Percentiles rank a stretch among this genome's conserved stretches.
Conservation (phyloP, 1,140 invertebrate species). For the Macrobrachium nipponense region DNA sequence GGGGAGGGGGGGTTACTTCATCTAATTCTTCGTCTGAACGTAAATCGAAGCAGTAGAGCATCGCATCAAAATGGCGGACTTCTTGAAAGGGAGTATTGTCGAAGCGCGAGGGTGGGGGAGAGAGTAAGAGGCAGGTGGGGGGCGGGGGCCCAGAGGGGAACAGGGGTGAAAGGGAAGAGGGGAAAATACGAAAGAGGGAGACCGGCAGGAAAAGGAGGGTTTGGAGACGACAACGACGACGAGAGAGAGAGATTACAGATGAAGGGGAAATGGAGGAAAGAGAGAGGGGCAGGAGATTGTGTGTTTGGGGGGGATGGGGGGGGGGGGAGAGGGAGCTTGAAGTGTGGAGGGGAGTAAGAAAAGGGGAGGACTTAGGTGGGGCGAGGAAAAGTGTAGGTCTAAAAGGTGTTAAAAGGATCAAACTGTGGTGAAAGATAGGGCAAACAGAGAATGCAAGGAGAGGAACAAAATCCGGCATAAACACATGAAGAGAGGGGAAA, state of each 20-base stretch:
- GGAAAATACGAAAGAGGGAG: conserved; percentile 18
- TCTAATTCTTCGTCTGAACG: neutral
- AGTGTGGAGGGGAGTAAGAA: conserved; percentile 8
- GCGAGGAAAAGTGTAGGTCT: conserved; percentile 33
- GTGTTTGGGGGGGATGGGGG: conserved; percentile 19
- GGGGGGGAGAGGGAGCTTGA: neutral
- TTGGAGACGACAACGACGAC: neutral
- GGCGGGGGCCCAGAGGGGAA: neutral
- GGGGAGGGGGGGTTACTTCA: neutral
- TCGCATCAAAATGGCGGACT: neutral
- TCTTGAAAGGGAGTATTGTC: neutral
- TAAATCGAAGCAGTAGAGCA: conserved; percentile 13
- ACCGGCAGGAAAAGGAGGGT: conserved; percentile 38
- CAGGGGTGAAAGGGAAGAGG: conserved; percentile 32
- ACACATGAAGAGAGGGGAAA: conserved; percentile 43
- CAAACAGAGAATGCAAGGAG: conserved; percentile 24
- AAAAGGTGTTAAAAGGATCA: conserved; percentile 10
- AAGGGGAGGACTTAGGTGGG: neutral
- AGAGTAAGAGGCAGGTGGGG: conserved; percentile 5
- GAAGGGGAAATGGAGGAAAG: conserved; percentile 23
- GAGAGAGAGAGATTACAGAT: conserved; percentile 10
- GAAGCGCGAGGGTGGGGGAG: conserved; percentile 15
- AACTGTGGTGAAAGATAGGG: conserved; percentile 53
- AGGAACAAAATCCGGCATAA: conserved; percentile 24
- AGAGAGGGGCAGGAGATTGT: conserved; percentile 8